These are phyloP conservation scores for Rhincodon typus DNA, from an alignment of 2,797 vertebrate species.

Conservation along the genomic window DNA sequence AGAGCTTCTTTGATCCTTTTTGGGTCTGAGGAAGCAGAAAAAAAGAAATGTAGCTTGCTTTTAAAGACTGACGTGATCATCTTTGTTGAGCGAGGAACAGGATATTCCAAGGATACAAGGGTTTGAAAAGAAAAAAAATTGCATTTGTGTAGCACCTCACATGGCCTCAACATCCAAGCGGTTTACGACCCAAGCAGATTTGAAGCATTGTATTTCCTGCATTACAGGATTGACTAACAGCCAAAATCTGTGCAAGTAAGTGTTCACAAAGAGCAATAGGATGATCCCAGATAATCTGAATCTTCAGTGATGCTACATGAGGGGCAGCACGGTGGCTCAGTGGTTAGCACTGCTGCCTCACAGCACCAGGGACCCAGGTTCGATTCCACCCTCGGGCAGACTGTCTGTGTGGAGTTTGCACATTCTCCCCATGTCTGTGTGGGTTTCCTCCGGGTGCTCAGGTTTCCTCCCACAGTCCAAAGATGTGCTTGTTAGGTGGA, in stretches of 20 bases:
- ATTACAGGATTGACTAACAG: not conserved
- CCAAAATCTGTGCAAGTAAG: not conserved
- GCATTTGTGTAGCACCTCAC: not conserved
- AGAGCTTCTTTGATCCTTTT: not conserved
- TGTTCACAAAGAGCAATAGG: not conserved
- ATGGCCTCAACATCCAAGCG: not conserved
- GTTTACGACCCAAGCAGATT: not conserved
- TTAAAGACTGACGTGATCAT: not conserved
- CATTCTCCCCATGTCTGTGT: too few species aligned
- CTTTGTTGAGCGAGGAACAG: not conserved
- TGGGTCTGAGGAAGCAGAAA: not conserved
- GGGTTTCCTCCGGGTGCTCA: too few species aligned
- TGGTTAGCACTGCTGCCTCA: too few species aligned
- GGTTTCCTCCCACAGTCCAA: too few species aligned
- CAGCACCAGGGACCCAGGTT: too few species aligned
- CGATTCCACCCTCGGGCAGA: too few species aligned
- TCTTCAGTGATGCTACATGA: not conserved
- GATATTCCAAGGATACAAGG: not conserved
- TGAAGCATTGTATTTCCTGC: not conserved
- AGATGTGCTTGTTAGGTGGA: too few species aligned
- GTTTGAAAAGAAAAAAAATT: not conserved
- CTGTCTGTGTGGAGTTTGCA: too few species aligned
- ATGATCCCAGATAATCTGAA: not conserved
- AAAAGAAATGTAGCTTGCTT: not conserved
- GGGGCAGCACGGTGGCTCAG: too few species aligned